Conservation (phyloP, 2,888 invertebrate species). For the Cosmopolites sordidus region DNA sequence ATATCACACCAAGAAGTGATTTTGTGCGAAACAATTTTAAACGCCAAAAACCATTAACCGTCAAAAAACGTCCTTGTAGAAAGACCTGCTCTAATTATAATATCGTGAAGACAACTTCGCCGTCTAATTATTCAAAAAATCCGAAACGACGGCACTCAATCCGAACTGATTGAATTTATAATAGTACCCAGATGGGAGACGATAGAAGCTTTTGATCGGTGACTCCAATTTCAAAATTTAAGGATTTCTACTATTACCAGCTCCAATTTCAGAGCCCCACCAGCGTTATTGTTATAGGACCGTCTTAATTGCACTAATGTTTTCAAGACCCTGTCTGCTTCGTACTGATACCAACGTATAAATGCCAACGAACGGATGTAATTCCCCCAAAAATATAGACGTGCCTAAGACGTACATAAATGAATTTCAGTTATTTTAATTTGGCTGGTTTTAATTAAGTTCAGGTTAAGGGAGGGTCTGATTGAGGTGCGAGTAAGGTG, state of each 20-base stretch:
- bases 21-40: too few relatives aligned
- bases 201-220: too few relatives aligned
- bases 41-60: too few relatives aligned
- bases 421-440: conserved; percentile 1
- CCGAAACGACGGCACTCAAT: too few relatives aligned
- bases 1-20: too few relatives aligned
- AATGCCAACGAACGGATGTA: conserved; percentile 25
- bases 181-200: too few relatives aligned
- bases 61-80: too few relatives aligned
- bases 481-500: too few relatives aligned
- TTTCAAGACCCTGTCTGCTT: conserved; percentile 24
- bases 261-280: conserved; percentile 18
- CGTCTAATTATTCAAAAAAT: too few relatives aligned
- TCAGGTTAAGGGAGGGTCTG: neutral
- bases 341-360: conserved; percentile 25
- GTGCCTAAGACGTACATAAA: conserved; percentile 5
- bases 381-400: conserved; percentile 26
- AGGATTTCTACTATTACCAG: conserved; percentile 22
- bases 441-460: neutral
- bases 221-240: neutral
- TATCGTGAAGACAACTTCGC: too few relatives aligned
- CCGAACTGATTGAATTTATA: too few relatives aligned
- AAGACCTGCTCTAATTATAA: too few relatives aligned
- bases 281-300: conserved; percentile 27
- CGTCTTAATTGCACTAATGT: conserved; percentile 28